Base-by-base conservation (phyloP, 2,797 vertebrate genomes). In the Sebastiscus tertius region DNA sequence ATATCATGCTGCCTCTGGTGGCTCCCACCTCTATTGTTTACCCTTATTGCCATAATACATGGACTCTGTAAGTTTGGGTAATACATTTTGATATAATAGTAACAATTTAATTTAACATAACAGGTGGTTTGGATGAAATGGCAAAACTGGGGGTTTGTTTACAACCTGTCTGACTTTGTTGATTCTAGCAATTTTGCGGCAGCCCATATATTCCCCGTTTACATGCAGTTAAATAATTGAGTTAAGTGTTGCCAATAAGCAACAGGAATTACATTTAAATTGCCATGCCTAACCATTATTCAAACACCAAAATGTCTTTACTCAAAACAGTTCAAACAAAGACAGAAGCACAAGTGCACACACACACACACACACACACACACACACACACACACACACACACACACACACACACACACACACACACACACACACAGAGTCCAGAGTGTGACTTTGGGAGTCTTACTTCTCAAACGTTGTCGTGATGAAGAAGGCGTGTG, bases 401-500 rank as follows among this genome's bases (percentile, higher is more conserved):
- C 69, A 67, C 55, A 27, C 56, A 77, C 5, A 3, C 59, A 49
- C 5, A 6, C n/a, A 54, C n/a, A 46, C 12, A 27, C 36, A 58
- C 34, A 27, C n/a, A 81, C 29, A 61, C 29, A 65, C 39, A 33
- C 54, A 56, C 52, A 55, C 70, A 78, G 4, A 66, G 20, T 20
- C 22, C 31, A 10, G 24, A 60, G 49, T 10, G 18, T 63, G 54
- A 62, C 20, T 29, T 68, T 67, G 1, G 4, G 61, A 33, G 20
- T 91, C 95, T 89, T 92, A 96, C 97, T 97, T 98, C 92, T 98
- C 97, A 8, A 98, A 97, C 1, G 96, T 96, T 18, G 97, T 97
- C 0, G 97, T 98, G 95, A 98, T 96, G 66, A 97, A 98, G 96
- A 98, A 97, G 88, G 97, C 97, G 8, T 97, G 96, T 34, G 95